Conservation (phyloP, 2,888 invertebrate species). For the Gandaritis pyraliata region DNA sequence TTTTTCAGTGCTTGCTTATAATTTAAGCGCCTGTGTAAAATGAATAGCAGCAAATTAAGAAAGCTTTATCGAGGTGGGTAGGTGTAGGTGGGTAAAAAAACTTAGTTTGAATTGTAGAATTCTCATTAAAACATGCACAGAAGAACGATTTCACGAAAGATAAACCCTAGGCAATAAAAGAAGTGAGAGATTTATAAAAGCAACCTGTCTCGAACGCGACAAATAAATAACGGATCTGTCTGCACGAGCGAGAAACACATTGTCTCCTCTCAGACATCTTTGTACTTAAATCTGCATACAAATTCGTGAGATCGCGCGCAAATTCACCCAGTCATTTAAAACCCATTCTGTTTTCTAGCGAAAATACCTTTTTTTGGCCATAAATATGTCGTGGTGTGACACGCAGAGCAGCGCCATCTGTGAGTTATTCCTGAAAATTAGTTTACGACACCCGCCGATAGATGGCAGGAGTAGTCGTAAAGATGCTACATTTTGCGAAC, state of each 20-base stretch:
- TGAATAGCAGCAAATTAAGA: background rate
- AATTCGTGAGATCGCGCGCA: constrained; percentile 78
- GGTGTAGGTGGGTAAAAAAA: background rate
- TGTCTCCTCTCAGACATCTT: constrained; percentile 69
- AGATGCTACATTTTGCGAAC: background rate
- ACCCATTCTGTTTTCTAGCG: constrained; percentile 72
- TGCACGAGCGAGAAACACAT: constrained; percentile 73
- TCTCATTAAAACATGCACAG: constrained; percentile 44
- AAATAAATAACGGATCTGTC: constrained; percentile 70
- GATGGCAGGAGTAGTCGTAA: constrained; percentile 63
- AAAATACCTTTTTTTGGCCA: constrained; percentile 73
- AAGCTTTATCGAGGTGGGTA: background rate
- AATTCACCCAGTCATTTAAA: constrained; percentile 82
- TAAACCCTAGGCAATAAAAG: constrained; percentile 48
- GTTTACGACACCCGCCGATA: constrained; percentile 52
- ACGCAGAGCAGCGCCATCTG: constrained; percentile 65
- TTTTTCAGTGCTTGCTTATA: background rate
- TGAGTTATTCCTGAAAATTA: constrained; percentile 46
- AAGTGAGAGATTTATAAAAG: constrained; percentile 55
- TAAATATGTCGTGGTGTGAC: constrained; percentile 74
- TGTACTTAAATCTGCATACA: constrained; percentile 79
- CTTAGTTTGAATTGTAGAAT: constrained; percentile 25
- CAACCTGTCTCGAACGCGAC: constrained; percentile 54
- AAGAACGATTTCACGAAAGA: constrained; percentile 47
- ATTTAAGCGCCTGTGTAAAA: background rate